These are phyloP conservation scores for Falco punctatus DNA, from an alignment of 2,113 vertebrate species.

Conservation along the genomic window DNA sequence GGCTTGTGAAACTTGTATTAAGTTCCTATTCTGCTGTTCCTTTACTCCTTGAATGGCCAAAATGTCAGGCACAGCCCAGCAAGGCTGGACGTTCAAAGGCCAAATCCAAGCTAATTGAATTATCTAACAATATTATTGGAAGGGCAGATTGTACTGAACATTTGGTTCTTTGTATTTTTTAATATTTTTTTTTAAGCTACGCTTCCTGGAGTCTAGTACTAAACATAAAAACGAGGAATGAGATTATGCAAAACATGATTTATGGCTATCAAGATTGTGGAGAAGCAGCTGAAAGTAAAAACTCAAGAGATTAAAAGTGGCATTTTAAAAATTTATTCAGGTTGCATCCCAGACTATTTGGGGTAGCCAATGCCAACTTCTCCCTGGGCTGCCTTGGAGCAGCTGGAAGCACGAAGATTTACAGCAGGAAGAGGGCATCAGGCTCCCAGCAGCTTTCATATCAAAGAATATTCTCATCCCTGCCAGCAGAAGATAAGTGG, in stretches of 20 bases:
- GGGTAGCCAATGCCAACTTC: not conserved
- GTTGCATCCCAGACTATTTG: not conserved
- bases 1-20: not conserved
- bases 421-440: not conserved
- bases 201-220: not conserved
- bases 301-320: not conserved
- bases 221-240: slow-evolving; percentile 31
- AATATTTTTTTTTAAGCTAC: not conserved
- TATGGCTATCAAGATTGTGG: not conserved
- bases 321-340: not conserved
- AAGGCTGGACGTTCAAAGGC: not conserved
- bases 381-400: not conserved
- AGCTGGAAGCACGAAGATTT: not conserved
- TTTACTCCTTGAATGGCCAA: not conserved
- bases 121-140: not conserved
- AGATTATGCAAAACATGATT: not conserved
- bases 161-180: not conserved
- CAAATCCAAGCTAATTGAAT: not conserved
- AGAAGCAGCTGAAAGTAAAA: not conserved
- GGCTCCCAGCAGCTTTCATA: not conserved
- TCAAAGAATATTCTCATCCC: not conserved
- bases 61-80: not conserved
- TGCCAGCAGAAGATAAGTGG: not conserved
- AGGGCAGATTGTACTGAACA: not conserved
- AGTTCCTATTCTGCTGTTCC: not conserved